phyloP scores from a whole-genome alignment of 2,888 invertebrate genomes.

The Dicyrtoma fusca region DNA sequence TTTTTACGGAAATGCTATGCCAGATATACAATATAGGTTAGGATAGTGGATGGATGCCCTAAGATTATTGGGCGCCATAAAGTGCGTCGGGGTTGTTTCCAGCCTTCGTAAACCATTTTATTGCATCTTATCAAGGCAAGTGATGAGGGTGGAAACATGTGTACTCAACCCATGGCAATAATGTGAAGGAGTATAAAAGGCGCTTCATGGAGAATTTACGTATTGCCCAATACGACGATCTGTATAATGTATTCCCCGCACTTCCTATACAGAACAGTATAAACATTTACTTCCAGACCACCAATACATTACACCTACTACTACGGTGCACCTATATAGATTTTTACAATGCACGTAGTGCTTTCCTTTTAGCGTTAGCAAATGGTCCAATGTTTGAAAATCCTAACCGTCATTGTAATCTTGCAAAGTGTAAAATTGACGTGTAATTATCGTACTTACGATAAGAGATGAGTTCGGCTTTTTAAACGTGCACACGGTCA shows the following conservation, averaged over 20 bases:
- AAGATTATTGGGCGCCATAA: constrained; percentile 36
- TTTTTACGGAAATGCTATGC: not conserved
- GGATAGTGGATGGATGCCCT: not conserved
- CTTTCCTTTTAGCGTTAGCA: not conserved
- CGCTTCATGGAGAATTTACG: too few relatives aligned
- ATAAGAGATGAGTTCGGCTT: constrained; percentile 2
- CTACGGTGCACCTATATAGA: too few relatives aligned
- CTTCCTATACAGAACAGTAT: too few relatives aligned
- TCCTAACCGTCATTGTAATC: not conserved
- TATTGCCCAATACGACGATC: too few relatives aligned
- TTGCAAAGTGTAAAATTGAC: constrained; percentile 13
- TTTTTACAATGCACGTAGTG: too few relatives aligned
- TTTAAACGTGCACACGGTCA: too few relatives aligned
- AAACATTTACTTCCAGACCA: too few relatives aligned
- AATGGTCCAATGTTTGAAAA: not conserved
- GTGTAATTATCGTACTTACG: constrained; percentile 6
- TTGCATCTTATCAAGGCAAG: constrained; percentile 37
- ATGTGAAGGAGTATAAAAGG: constrained; percentile 1
- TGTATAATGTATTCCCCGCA: too few relatives aligned
- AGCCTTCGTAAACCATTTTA: constrained; percentile 30
- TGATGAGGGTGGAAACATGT: constrained; percentile 38
- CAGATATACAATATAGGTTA: not conserved
- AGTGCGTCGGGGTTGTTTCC: constrained; percentile 21
- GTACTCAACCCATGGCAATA: constrained; percentile 22
- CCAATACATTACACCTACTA: too few relatives aligned